Base-by-base conservation (phyloP, 2,113 vertebrate species). In the Menidia beryllina region DNA sequence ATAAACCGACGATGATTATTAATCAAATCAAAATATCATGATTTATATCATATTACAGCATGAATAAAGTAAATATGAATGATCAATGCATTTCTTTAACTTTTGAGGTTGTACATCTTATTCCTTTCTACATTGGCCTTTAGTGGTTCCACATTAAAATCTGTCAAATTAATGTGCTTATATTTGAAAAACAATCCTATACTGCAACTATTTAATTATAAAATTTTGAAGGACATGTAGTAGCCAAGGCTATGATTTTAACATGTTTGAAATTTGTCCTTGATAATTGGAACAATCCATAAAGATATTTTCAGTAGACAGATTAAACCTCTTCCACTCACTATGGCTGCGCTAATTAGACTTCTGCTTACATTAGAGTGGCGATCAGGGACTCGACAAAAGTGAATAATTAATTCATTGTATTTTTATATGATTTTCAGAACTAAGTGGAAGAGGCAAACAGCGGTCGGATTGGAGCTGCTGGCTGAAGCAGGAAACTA, bases 401-500 rank as follows among this genome's bases (percentile, higher is more conserved):
- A 70, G 75, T 52, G 78, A 92, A 91, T 90, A 88, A 93, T 93
- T 92, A 52, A 91, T 91, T 62, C 55, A 51, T 38, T 86, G 83
- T 85, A 78, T 91, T 91, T 87, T 85, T 66, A 87, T 90, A 78
- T 89, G 72, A 79, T 90, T 87, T 86, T 21, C 92, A 98, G 96
- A 93, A 98, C 97, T 75, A 98, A 98, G 88, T 97, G 97, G 97
- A 98, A 98, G 88, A 72, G 97, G 81, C 97, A 98, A 89, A 98
- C 97, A 3, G 97, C 96, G 4, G 97, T 98, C 55, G 97, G 97
- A 75, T 86, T 98, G 86, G 97, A 98, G 92, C 93, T 98, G 39
- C 90, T 99, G 89, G 97, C 97, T 1, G 97, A 98, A 91, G 97
- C 97, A 9, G 97, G 97, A 52, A 99, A 97, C 94, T 99, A 99